Conservation (phyloP, 2,888 invertebrate genomes). For the Watsonalla binaria region DNA sequence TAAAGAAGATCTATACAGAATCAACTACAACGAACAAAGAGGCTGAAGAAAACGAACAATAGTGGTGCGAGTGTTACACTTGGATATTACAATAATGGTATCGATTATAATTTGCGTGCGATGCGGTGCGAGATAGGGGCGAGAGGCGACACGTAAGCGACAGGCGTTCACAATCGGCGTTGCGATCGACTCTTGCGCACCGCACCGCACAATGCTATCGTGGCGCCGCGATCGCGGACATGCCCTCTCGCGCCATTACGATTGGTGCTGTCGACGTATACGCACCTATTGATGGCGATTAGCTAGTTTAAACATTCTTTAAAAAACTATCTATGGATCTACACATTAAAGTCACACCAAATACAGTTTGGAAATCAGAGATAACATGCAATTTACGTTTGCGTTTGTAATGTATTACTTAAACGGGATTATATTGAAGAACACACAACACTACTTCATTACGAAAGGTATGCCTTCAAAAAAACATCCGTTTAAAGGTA, state of each 20-base stretch:
- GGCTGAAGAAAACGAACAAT: slow-evolving; percentile 62
- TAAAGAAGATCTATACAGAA: slow-evolving; percentile 17
- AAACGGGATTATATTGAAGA: too few relatives aligned
- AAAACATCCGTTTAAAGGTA: too few relatives aligned
- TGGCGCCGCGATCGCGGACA: slow-evolving; percentile 69
- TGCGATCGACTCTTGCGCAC: slow-evolving; percentile 65
- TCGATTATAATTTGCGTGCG: slow-evolving; percentile 79
- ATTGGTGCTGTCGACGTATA: slow-evolving; percentile 59
- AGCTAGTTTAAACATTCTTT: slow-evolving; percentile 47
- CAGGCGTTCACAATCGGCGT: slow-evolving; percentile 69
- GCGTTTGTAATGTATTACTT: too few relatives aligned
- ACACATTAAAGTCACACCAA: not conserved
- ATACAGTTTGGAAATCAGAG: too few relatives aligned
- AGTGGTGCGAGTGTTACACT: slow-evolving; percentile 68
- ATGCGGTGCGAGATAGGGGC: slow-evolving; percentile 66
- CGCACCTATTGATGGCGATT: slow-evolving; percentile 58
- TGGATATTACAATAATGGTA: slow-evolving; percentile 77
- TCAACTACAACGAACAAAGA: slow-evolving; percentile 40
- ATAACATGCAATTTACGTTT: too few relatives aligned
- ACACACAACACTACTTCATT: too few relatives aligned
- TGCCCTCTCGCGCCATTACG: slow-evolving; percentile 70
- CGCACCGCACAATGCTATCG: slow-evolving; percentile 73
- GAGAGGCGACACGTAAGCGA: slow-evolving; percentile 73
- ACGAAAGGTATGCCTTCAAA: too few relatives aligned
- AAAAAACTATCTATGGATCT: slow-evolving; percentile 8